Conservation (phyloP, 2,797 vertebrate species). For the Meriones psammophilus region DNA sequence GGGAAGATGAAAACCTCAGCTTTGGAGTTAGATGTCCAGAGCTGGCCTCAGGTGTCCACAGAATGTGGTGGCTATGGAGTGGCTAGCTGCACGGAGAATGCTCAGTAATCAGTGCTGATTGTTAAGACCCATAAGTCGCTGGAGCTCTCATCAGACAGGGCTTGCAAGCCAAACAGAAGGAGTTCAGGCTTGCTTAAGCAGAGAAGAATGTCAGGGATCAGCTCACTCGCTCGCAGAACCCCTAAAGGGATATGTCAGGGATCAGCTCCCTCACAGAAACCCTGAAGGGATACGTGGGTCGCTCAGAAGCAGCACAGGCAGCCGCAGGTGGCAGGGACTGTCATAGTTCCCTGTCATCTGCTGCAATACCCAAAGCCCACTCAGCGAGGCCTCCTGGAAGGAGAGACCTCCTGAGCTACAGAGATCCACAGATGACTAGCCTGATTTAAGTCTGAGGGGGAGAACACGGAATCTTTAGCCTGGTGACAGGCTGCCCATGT, state of each 20-base stretch:
- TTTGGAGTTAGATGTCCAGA: not conserved
- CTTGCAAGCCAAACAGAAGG: not conserved
- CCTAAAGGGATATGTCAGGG: not conserved
- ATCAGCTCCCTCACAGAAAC: not conserved
- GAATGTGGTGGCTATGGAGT: not conserved
- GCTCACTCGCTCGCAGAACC: not conserved
- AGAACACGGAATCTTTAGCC: not conserved
- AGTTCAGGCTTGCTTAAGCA: not conserved
- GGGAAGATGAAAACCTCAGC: not conserved
- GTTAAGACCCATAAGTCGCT: not conserved
- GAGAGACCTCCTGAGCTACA: not conserved
- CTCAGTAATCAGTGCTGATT: not conserved
- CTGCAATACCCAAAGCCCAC: not conserved
- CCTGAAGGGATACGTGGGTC: not conserved
- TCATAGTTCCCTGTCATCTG: not conserved
- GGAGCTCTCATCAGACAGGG: not conserved
- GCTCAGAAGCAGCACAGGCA: not conserved
- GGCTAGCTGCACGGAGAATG: not conserved
- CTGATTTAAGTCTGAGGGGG: not conserved
- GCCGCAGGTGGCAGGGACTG: rapidly evolving
- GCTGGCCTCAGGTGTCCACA: not conserved
- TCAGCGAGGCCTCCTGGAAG: not conserved
- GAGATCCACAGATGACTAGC: not conserved
- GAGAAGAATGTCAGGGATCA: not conserved
- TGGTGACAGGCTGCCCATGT: not conserved